Base-by-base conservation (phyloP, 2,113 vertebrate genomes). In the Pseudorasbora parva region DNA sequence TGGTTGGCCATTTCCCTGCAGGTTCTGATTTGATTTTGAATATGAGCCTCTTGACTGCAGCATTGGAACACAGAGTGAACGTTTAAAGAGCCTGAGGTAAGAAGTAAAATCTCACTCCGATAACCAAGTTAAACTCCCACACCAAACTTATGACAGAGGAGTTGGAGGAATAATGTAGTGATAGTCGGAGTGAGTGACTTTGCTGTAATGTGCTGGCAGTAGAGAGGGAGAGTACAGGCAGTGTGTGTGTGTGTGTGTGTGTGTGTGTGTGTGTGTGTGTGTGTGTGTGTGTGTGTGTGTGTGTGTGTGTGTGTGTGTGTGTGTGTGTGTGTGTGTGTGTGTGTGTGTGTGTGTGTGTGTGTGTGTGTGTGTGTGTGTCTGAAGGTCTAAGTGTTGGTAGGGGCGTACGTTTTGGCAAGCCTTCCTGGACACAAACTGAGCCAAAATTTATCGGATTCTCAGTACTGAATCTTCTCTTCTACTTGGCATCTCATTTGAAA, bases 71-170 rank as follows among this genome's bases (percentile, higher is more conserved):
- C 62, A 37, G 45, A 9, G 78, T 69, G 78, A 66, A 81, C 12
- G 7, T 54, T 81, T 54, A 49, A 69, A 81, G 64, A 68, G 64
- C 78, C 78, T 41, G 78, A 69, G 64, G 49, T 81, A 69, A 81
- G 64, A 81, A n/a, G 12, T 69, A 15, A 51, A 30, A 47, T 64
- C 57, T 64, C 41, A 25, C 77, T 47, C 43, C 30, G 59, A 66
- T 64, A 69, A 81, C 62, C 23, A 37, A 81, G 78, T 81, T 81
- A 54, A 37, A 51, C 78, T 81, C 78, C 78, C 60, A 64, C 78
- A 66, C 60, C 25, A 7, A 69, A 69, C 62, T 17, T 27, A 68
- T 51, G 78, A 69, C 25, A 33, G 60, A 66, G 43, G 59, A 80
- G 78, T 66, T 30, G 23, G 27, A 56, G 43, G 78, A 47, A 56